Percentiles rank a stretch among this genome's conserved stretches.
phyloP scores from a whole-genome alignment of 2,888 invertebrate species.

The Actias luna region DNA sequence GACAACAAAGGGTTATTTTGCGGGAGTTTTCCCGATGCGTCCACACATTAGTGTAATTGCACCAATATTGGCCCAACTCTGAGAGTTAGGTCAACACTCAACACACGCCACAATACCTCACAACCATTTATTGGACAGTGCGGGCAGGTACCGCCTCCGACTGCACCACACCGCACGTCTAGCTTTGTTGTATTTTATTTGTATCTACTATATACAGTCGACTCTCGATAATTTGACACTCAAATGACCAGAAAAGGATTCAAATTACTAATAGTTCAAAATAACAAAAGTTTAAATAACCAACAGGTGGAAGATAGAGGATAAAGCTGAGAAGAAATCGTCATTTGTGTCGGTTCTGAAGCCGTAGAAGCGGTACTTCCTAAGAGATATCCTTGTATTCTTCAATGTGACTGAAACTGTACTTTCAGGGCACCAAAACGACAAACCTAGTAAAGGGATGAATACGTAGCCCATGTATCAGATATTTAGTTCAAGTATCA shows the following conservation, averaged over 20 bases:
- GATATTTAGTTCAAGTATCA: too few relatives aligned
- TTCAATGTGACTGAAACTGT: neutral
- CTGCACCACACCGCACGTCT: neutral
- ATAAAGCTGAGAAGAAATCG: neutral
- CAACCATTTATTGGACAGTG: neutral
- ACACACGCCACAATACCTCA: neutral
- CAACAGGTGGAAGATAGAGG: too few relatives aligned
- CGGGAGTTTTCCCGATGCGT: neutral
- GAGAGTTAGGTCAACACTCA: slow-evolving; percentile 14
- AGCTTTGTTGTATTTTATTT: neutral
- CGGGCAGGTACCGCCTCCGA: neutral
- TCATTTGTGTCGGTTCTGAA: neutral
- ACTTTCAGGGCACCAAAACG: too few relatives aligned
- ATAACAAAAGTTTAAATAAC: too few relatives aligned
- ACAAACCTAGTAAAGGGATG: too few relatives aligned
- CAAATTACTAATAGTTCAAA: too few relatives aligned
- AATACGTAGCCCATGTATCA: too few relatives aligned
- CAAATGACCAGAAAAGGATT: too few relatives aligned
- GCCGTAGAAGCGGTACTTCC: neutral
- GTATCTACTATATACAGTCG: neutral
- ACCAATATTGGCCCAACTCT: slow-evolving; percentile 15
- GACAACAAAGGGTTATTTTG: neutral
- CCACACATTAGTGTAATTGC: slow-evolving; percentile 19
- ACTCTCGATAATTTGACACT: too few relatives aligned
- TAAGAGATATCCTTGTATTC: neutral